A percentile compares a stretch with the other conserved stretches of the same genome.
phyloP scores from a whole-genome alignment of 2,113 vertebrate genomes.

The Phyllostomus discolor region DNA sequence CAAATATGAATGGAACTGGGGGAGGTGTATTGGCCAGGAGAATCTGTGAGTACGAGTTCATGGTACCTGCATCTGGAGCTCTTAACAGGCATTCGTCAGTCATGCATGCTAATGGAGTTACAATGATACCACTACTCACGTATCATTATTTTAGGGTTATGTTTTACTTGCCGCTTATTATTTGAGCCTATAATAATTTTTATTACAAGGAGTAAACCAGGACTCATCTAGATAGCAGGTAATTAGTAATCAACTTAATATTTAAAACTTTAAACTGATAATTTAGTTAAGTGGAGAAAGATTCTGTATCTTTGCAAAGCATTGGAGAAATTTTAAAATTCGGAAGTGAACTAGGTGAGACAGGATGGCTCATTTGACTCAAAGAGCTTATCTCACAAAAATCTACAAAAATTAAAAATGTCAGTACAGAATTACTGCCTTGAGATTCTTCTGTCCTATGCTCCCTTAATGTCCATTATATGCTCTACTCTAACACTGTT shows the following conservation, averaged over 20 bases:
- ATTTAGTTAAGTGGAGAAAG: background rate
- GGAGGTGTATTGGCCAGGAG: background rate
- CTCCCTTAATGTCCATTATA: background rate
- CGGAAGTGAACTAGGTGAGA: background rate
- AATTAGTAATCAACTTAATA: background rate
- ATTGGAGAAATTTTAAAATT: background rate
- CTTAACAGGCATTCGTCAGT: background rate
- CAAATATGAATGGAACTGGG: background rate
- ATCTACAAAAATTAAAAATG: background rate
- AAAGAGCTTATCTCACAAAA: background rate
- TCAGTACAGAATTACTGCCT: background rate
- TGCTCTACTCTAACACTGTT: background rate
- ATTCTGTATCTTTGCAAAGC: background rate
- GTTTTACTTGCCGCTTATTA: background rate
- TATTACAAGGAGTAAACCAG: background rate
- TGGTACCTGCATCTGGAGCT: background rate
- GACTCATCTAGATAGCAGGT: background rate
- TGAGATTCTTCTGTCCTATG: background rate
- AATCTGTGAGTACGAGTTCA: background rate
- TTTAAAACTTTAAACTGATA: conserved; percentile 1
- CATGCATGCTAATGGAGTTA: background rate
- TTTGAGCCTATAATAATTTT: background rate
- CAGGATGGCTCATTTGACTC: background rate
- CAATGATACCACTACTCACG: background rate
- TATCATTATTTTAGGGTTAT: background rate